Conservation (phyloP, 2,888 invertebrate species). For the Synanthedon andrenaeformis region DNA sequence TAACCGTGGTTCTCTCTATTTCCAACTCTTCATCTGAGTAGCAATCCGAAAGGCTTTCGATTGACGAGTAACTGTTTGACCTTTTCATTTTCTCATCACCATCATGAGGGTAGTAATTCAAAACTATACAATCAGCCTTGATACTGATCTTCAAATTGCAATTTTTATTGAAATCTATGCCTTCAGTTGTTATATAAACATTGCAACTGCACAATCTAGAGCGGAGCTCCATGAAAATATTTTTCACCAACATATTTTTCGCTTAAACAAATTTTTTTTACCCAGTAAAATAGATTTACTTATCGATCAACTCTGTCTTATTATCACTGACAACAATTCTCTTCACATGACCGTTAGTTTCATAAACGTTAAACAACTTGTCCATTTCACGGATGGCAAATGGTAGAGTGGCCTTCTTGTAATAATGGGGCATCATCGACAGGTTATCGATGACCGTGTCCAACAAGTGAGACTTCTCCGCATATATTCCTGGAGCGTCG, state of each 20-base stretch:
- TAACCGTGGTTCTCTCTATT: constrained; percentile 25
- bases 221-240: constrained; percentile 71
- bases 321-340: constrained; percentile 40
- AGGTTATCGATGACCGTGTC: constrained; percentile 92
- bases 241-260: constrained; percentile 61
- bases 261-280: constrained; percentile 10
- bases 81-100: constrained; percentile 21
- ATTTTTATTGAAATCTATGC: constrained; percentile 47
- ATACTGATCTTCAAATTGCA: constrained; percentile 60
- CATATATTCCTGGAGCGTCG: constrained; percentile 85
- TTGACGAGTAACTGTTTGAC: constrained; percentile 56
- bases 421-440: constrained; percentile 84
- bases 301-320: constrained; percentile 35
- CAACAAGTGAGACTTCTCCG: constrained; percentile 89
- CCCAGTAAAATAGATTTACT: constrained; percentile 23
- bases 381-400: constrained; percentile 85
- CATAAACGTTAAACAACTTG: constrained; percentile 75
- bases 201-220: constrained; percentile 72
- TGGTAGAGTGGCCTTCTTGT: constrained; percentile 83
- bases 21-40: constrained; percentile 51
- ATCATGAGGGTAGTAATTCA: constrained; percentile 46
- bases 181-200: constrained; percentile 61
- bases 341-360: constrained; percentile 67
- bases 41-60: constrained; percentile 58
- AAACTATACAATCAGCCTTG: constrained; percentile 51